Percentiles rank a stretch among this genome's conserved stretches.
phyloP scores from a whole-genome alignment of 92 coral and sea anemone species.

The Desmophyllum pertusum region DNA sequence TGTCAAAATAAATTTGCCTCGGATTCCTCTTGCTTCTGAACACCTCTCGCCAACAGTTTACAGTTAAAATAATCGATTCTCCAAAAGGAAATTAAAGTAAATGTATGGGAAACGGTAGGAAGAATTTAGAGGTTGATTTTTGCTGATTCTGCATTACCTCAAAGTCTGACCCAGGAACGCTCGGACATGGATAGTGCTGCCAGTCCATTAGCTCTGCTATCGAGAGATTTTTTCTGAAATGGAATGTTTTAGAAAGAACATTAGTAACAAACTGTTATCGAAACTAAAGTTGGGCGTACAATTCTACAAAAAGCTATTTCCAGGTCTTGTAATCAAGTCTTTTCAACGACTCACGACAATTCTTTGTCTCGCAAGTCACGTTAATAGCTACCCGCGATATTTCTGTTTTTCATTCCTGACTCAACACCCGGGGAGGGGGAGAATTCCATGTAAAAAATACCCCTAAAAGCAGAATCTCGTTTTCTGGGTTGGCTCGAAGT shows the following conservation, averaged over 20 bases:
- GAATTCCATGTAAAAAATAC: too few species aligned
- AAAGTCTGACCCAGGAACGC: slow-evolving; percentile 54
- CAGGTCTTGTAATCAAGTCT: neutral
- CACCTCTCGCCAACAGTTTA: neutral
- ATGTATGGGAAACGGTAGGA: neutral
- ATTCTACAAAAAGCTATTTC: neutral
- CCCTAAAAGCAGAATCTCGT: too few species aligned
- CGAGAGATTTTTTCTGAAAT: slow-evolving; percentile 74
- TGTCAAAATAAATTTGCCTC: too few species aligned
- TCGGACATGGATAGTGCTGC: slow-evolving; percentile 83
- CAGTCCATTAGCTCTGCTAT: slow-evolving; percentile 94
- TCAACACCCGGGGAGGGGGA: too few species aligned
- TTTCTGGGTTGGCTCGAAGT: too few species aligned
- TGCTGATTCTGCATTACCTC: slow-evolving; percentile 57
- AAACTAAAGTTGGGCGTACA: neutral
- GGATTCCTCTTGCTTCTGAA: too few species aligned
- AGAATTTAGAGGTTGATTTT: neutral
- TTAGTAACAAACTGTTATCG: neutral
- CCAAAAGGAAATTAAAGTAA: neutral
- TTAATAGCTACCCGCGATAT: neutral
- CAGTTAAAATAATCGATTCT: neutral
- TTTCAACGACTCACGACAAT: neutral
- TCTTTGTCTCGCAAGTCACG: neutral
- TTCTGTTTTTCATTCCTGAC: neutral
- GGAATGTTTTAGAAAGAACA: neutral